These are phyloP conservation scores for Centruroides vittatus DNA, from an alignment of 1,140 invertebrate genomes.

Conservation along the genomic window DNA sequence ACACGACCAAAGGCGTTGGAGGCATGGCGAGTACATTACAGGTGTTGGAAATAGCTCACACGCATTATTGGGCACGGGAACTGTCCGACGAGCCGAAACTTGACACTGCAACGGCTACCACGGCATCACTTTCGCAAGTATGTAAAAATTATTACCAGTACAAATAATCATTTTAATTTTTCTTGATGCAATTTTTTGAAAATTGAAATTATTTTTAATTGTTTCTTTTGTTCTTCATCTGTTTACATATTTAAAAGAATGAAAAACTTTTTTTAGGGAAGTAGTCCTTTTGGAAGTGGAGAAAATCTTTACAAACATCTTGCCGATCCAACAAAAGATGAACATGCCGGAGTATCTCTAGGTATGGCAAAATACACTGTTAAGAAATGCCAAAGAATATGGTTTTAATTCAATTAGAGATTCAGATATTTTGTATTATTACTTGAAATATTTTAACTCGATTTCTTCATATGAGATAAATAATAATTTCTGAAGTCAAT, in stretches of 20 bases:
- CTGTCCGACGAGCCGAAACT: conserved; percentile 20
- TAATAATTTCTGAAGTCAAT: too few relatives aligned
- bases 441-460: too few relatives aligned
- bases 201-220: conserved; percentile 19
- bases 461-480: too few relatives aligned
- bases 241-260: not conserved
- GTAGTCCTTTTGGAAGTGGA: conserved; percentile 57
- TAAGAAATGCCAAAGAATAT: not conserved
- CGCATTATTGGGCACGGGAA: conserved; percentile 93
- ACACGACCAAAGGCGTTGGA: conserved; percentile 80
- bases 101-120: conserved; percentile 27
- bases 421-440: too few relatives aligned
- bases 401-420: too few relatives aligned
- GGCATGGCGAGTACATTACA: conserved; percentile 91
- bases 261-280: conserved; percentile 33
- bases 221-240: not conserved
- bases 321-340: conserved; percentile 4
- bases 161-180: conserved; percentile 23
- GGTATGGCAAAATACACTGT: not conserved
- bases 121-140: conserved; percentile 23
- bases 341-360: conserved; percentile 7
- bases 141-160: conserved; percentile 15
- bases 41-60: conserved; percentile 93
- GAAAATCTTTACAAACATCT: conserved; percentile 44
- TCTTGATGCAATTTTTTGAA: not conserved